Conservation (phyloP, 2,113 vertebrate genomes). For the Gobiocypris rarus region DNA sequence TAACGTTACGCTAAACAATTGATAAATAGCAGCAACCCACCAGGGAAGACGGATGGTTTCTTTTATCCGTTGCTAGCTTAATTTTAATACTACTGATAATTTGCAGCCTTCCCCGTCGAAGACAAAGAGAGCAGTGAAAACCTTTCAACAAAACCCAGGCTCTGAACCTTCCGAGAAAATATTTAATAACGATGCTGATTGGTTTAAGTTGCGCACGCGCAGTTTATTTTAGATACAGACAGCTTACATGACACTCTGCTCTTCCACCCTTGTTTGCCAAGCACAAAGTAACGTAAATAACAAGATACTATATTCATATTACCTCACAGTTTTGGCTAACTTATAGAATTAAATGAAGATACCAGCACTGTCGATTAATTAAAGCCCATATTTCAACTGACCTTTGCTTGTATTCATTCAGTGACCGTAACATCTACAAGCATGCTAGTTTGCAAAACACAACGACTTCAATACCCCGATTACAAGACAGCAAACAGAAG, state of each 20-base stretch:
- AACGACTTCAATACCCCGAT: neutral
- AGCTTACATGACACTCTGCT: neutral
- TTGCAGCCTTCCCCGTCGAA: no score
- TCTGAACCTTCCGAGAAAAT: no score
- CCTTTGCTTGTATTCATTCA: neutral
- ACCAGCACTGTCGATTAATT: neutral
- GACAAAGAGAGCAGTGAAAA: no score
- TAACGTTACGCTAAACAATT: neutral
- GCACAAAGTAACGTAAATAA: neutral
- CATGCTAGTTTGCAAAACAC: neutral
- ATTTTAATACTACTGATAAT: no score
- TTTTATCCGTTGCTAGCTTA: no score
- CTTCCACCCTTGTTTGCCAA: neutral
- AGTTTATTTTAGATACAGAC: neutral
- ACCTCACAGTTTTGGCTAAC: neutral
- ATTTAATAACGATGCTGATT: no score
- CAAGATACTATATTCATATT: neutral
- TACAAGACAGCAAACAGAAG: neutral
- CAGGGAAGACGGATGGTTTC: no score
- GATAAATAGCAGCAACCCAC: no score
- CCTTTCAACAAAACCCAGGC: no score
- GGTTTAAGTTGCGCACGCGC: no score
- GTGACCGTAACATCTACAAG: neutral
- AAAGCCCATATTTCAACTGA: neutral
- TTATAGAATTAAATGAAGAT: conserved; percentile 1